Conservation (phyloP, 2,888 invertebrate genomes). For the Pollenia griseotomentosa region DNA sequence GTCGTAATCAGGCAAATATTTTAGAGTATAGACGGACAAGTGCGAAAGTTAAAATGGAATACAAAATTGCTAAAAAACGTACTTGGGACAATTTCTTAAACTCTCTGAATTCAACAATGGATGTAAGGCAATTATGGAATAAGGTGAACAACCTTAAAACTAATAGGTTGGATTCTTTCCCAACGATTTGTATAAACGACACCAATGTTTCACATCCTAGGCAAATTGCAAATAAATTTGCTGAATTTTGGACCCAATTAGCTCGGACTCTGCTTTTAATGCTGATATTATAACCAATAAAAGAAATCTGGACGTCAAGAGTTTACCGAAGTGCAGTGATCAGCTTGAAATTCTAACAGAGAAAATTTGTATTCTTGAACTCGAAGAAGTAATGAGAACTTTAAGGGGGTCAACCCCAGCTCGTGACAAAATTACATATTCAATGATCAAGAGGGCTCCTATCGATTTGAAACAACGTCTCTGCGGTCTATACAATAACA, state of each 20-base stretch:
- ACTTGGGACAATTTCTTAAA: conserved; percentile 45
- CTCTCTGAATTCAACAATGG: conserved; percentile 50
- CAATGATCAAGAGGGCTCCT: neutral
- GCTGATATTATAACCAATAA: neutral
- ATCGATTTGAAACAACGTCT: neutral
- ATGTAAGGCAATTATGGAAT: conserved; percentile 45
- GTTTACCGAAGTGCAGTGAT: neutral
- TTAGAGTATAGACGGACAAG: too few species aligned
- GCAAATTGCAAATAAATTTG: neutral
- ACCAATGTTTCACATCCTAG: neutral
- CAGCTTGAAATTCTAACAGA: too few species aligned
- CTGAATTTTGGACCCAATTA: conserved; percentile 37
- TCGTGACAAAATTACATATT: neutral
- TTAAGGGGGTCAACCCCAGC: too few species aligned
- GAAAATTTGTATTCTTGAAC: too few species aligned
- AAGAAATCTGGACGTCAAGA: neutral
- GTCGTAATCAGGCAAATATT: too few species aligned
- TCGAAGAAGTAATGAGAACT: too few species aligned
- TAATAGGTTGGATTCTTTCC: neutral
- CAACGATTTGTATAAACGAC: neutral
- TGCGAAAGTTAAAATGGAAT: conserved; percentile 43
- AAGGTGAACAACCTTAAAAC: conserved; percentile 30
- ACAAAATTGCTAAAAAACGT: conserved; percentile 37
- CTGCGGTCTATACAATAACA: neutral
- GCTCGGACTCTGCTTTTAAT: conserved; percentile 29